A percentile compares a stretch with the other conserved stretches of the same genome.
These are phyloP conservation scores for Odocoileus hemionus DNA, from an alignment of 2,113 vertebrate genomes.

Conservation along the genomic window DNA sequence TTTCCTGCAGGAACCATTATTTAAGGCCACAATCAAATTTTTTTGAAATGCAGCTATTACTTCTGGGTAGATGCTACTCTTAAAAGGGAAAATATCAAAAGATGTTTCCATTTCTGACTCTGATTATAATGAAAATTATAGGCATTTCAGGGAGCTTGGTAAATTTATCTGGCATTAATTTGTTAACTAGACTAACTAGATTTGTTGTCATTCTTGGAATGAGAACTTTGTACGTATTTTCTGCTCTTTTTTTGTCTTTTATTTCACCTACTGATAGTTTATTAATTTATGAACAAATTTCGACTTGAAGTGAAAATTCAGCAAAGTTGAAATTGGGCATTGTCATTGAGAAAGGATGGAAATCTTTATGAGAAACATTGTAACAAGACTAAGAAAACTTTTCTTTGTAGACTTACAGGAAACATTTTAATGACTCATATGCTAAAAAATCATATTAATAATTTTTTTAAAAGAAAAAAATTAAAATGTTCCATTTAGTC, in stretches of 20 bases:
- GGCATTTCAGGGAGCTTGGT: not conserved
- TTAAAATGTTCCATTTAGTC: not conserved
- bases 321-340: not conserved
- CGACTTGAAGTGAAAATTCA: not conserved
- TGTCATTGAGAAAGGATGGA: not conserved
- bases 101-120: slow-evolving; percentile 33
- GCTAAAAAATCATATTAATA: not conserved
- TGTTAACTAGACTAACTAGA: not conserved
- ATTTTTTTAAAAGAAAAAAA: not conserved
- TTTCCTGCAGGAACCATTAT: not conserved
- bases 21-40: not conserved
- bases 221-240: not conserved
- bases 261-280: not conserved
- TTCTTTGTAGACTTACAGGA: not conserved
- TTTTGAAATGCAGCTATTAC: not conserved
- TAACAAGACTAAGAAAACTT: not conserved
- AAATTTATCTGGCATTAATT: not conserved
- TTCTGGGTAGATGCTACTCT: not conserved
- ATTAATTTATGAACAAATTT: not conserved
- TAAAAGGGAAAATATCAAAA: not conserved
- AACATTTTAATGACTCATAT: not conserved
- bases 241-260: not conserved
- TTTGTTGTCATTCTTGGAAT: not conserved
- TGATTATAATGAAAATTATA: not conserved
- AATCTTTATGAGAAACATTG: not conserved